These are phyloP conservation scores for Catocala nupta DNA, from an alignment of 2,888 invertebrate species.

Conservation along the genomic window DNA sequence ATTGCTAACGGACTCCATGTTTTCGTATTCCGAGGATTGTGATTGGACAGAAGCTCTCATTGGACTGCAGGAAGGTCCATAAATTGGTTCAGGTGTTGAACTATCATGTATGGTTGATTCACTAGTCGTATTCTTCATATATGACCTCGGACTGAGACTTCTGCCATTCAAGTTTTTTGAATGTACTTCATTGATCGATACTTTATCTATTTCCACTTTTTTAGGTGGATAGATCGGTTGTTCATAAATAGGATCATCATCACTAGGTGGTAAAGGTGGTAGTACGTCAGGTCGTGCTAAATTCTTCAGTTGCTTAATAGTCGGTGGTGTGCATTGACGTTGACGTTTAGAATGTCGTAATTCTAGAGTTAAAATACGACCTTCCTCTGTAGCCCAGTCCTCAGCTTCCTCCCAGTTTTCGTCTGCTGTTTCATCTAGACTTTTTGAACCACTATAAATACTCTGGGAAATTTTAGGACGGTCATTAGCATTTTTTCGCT, in stretches of 20 bases:
- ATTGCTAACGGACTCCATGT: slow-evolving; percentile 57
- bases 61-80: slow-evolving; percentile 73
- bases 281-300: slow-evolving; percentile 90
- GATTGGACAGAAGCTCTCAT: slow-evolving; percentile 84
- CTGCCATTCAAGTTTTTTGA: slow-evolving; percentile 91
- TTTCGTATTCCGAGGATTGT: slow-evolving; percentile 85
- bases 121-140: slow-evolving; percentile 63
- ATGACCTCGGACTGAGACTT: slow-evolving; percentile 86
- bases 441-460: slow-evolving; percentile 69
- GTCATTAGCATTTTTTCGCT: slow-evolving; percentile 82
- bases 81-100: slow-evolving; percentile 62
- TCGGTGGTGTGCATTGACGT: slow-evolving; percentile 87
- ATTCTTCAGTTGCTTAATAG: slow-evolving; percentile 78
- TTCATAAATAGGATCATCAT: slow-evolving; percentile 86
- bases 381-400: slow-evolving; percentile 85
- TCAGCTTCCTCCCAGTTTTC: slow-evolving; percentile 71
- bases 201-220: slow-evolving; percentile 74
- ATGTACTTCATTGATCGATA: slow-evolving; percentile 70
- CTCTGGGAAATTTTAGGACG: slow-evolving; percentile 71
- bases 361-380: slow-evolving; percentile 90
- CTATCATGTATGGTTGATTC: slow-evolving; percentile 57
- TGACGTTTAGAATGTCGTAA: slow-evolving; percentile 92
- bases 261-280: slow-evolving; percentile 88
- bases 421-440: slow-evolving; percentile 64
- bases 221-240: slow-evolving; percentile 87